These are phyloP conservation scores for Monodelphis domestica DNA, from an alignment of 2,797 vertebrate genomes.

Conservation along the genomic window DNA sequence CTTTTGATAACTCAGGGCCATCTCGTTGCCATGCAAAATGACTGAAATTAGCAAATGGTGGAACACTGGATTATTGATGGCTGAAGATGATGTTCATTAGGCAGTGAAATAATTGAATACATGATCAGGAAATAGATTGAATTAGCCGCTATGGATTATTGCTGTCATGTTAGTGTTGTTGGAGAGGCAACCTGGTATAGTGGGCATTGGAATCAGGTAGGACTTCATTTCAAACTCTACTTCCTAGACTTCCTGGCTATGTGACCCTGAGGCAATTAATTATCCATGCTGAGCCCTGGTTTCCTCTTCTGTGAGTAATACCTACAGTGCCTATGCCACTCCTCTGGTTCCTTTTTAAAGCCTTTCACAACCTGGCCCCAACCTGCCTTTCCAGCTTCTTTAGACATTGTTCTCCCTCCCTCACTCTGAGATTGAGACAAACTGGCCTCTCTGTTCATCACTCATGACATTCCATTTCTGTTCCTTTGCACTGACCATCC, in stretches of 20 bases:
- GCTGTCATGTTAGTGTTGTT: not conserved
- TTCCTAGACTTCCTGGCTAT: not conserved
- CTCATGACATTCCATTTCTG: not conserved
- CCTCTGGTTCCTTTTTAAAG: not conserved
- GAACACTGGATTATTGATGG: not conserved
- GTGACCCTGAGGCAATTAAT: not conserved
- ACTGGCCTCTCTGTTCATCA: not conserved
- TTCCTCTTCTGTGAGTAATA: not conserved
- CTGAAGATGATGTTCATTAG: not conserved
- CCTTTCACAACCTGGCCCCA: not conserved
- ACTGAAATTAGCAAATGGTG: not conserved
- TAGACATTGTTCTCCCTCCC: not conserved
- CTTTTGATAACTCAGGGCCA: not conserved
- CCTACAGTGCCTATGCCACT: not conserved
- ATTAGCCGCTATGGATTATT: not conserved
- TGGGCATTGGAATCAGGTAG: not conserved
- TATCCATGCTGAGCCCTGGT: not conserved
- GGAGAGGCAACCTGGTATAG: not conserved
- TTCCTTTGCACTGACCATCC: not conserved
- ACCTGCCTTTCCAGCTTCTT: not conserved
- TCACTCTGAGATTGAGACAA: not conserved
- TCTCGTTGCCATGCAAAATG: not conserved
- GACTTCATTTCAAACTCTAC: not conserved
- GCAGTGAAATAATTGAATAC: not conserved
- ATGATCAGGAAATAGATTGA: not conserved